These are phyloP conservation scores for Hemibagrus wyckioides DNA, from an alignment of 2,113 vertebrate genomes.

Conservation along the genomic window DNA sequence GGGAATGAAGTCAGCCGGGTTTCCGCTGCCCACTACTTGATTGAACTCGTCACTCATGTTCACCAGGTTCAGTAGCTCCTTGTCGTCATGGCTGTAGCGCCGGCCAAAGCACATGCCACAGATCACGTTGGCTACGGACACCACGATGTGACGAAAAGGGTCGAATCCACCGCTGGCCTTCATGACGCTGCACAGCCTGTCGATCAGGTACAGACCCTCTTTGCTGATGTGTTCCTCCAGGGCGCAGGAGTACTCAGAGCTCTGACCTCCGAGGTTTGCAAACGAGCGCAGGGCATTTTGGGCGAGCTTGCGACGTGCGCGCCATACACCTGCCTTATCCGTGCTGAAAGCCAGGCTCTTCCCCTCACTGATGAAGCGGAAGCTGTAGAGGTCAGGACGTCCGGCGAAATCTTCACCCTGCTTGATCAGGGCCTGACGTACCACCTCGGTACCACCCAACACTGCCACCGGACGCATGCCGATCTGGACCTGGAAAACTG, in stretches of 20 bases:
- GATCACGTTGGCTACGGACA: conserved; percentile 87
- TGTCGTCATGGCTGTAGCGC: conserved; percentile 75
- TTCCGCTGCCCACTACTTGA: conserved; percentile 67
- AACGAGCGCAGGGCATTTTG: conserved; percentile 78
- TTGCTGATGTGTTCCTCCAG: conserved; percentile 80
- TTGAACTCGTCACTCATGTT: conserved; percentile 76
- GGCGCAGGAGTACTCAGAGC: conserved; percentile 65
- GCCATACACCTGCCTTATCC: conserved; percentile 71
- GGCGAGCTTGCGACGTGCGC: conserved; percentile 75
- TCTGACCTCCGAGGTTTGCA: conserved; percentile 58
- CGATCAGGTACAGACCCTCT: conserved; percentile 73
- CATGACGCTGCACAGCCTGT: conserved; percentile 71
- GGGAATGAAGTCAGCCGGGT: conserved; percentile 86
- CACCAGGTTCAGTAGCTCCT: conserved; percentile 79
- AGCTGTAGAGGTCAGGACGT: conserved; percentile 81
- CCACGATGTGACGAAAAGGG: conserved; percentile 78
- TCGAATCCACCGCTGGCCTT: conserved; percentile 73
- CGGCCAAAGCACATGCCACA: conserved; percentile 87
- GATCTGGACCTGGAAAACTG: conserved; percentile 81
- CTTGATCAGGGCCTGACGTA: conserved; percentile 83
- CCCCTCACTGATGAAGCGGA: conserved; percentile 62
- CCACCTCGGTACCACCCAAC: conserved; percentile 77
- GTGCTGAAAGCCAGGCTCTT: conserved; percentile 80
- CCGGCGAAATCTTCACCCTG: conserved; percentile 87
- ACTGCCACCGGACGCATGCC: conserved; percentile 86